These are phyloP conservation scores for Mercenaria mercenaria DNA, from an alignment of 1,140 invertebrate genomes.

Conservation along the genomic window DNA sequence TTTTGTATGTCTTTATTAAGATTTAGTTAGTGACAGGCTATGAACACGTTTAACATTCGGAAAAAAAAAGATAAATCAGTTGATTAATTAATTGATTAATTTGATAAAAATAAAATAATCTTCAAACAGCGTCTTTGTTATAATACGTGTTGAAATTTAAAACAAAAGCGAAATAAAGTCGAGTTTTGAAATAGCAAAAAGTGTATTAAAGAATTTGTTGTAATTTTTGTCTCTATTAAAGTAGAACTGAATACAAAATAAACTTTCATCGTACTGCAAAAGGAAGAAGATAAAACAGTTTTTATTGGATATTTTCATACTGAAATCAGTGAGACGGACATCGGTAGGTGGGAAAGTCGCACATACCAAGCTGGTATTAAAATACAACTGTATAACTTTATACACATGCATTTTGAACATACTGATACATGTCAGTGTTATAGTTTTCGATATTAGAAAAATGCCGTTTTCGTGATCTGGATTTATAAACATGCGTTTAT, in stretches of 20 bases:
- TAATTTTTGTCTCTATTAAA: too few species aligned
- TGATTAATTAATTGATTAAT: not conserved
- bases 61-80: not conserved
- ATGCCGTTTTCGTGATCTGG: not conserved
- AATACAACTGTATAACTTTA: not conserved
- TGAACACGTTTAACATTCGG: not conserved
- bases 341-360: not conserved
- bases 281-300: not conserved
- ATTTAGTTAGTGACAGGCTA: not conserved
- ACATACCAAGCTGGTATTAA: not conserved
- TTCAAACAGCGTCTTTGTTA: too few species aligned
- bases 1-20: not conserved
- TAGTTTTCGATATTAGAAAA: not conserved
- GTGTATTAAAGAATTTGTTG: too few species aligned
- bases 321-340: not conserved
- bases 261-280: not conserved
- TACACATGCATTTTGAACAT: constrained; percentile 14
- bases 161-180: too few species aligned
- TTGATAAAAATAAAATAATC: too few species aligned
- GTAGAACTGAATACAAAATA: too few species aligned
- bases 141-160: too few species aligned
- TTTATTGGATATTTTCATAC: constrained; percentile 19
- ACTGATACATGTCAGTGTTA: not conserved
- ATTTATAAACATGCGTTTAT: too few species aligned
- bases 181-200: too few species aligned